phyloP scores from a whole-genome alignment of 2,888 invertebrate species.

The Acanthosepion pharaonis region DNA sequence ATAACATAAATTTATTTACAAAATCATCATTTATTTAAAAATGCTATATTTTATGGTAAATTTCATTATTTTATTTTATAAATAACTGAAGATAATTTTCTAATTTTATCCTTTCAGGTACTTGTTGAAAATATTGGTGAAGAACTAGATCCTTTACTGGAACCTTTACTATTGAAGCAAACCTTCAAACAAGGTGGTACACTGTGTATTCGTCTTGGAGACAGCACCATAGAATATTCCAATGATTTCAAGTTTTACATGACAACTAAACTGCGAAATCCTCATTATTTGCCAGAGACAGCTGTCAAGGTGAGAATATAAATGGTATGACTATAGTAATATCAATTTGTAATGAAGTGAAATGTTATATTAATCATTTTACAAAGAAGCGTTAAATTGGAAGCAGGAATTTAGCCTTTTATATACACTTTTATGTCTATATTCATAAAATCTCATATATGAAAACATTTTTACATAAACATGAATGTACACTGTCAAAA shows the following conservation, averaged over 20 bases:
- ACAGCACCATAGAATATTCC: conserved; percentile 76
- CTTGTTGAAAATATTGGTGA: conserved; percentile 75
- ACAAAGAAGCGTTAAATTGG: no score
- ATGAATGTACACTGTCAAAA: no score
- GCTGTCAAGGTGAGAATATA: conserved; percentile 73
- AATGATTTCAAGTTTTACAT: conserved; percentile 76
- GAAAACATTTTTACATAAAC: no score
- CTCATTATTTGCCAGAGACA: conserved; percentile 76
- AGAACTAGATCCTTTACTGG: conserved; percentile 75
- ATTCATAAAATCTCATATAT: no score
- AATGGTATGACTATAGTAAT: background rate
- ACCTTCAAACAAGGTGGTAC: conserved; percentile 76
- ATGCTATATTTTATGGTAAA: background rate
- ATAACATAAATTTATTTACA: background rate
- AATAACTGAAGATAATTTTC: background rate
- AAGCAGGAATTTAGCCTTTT: no score
- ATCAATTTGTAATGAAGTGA: no score
- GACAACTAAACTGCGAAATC: conserved; percentile 76
- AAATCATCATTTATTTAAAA: background rate
- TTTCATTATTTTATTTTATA: background rate
- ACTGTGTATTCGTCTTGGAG: conserved; percentile 76
- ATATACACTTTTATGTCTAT: no score
- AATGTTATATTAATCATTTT: no score
- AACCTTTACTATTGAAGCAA: conserved; percentile 75
- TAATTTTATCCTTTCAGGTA: conserved; percentile 64